Evolutionary conservation across 1,140 invertebrate species (phyloP).

Genomic region (Hypothenemus hampei): DNA sequence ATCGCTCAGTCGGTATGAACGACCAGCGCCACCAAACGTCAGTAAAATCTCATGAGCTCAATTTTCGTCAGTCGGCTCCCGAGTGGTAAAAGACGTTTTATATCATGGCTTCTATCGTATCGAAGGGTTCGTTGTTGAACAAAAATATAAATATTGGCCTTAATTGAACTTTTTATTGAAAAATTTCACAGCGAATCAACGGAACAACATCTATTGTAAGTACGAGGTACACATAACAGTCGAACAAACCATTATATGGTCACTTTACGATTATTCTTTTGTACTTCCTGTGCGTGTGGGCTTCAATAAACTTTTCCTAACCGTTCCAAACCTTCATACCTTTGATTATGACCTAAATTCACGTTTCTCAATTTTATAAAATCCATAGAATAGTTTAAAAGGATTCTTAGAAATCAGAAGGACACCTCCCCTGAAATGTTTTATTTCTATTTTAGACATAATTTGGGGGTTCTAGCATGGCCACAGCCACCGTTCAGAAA

Average conservation of each 20-base stretch:
- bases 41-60: slow-evolving; percentile 2
- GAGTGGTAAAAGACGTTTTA: slow-evolving; percentile 15
- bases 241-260: no score
- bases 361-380: background rate
- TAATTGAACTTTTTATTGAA: background rate
- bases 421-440: slow-evolving; percentile 10
- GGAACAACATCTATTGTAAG: no score
- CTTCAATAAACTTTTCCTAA: slow-evolving; percentile 20
- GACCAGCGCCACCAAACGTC: slow-evolving; percentile 6
- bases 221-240: no score
- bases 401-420: no score
- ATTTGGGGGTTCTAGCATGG: slow-evolving; percentile 48
- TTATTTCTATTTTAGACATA: slow-evolving; percentile 6
- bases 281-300: slow-evolving; percentile 22
- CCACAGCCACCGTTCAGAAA: slow-evolving; percentile 67
- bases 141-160: slow-evolving; percentile 16
- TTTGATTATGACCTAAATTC: background rate
- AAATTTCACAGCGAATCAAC: background rate
- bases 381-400: no score
- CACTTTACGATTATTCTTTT: slow-evolving; percentile 10
- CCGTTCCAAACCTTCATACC: background rate
- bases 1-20: slow-evolving; percentile 11
- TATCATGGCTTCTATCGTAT: slow-evolving; percentile 23
- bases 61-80: slow-evolving; percentile 18
- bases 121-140: slow-evolving; percentile 4